Evolutionary conservation across 2,113 vertebrate genomes (phyloP).

Genomic region (Rana temporaria): DNA sequence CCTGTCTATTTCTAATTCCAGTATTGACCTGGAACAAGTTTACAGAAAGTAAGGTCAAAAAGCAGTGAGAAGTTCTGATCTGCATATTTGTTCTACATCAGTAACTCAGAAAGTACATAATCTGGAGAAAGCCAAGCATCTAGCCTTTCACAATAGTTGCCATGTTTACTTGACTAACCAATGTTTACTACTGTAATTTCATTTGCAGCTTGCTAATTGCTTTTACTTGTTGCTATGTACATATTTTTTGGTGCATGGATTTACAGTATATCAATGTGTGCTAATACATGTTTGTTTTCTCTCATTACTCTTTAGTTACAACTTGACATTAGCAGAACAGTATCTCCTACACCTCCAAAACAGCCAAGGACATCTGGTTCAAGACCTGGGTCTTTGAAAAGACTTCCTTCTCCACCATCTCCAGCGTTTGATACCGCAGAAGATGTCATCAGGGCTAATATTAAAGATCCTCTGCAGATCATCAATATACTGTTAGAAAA

Average conservation of each 20-base stretch:
- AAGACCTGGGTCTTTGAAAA: conserved; percentile 56
- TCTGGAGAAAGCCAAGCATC: no score
- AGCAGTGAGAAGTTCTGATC: no score
- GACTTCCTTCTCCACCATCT: conserved; percentile 38
- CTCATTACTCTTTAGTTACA: conserved; percentile 50
- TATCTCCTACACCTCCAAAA: conserved; percentile 64
- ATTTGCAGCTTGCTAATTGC: not conserved
- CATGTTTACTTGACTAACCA: no score
- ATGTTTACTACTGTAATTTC: not conserved
- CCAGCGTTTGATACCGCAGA: conserved; percentile 66
- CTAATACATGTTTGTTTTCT: not conserved
- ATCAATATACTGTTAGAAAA: conserved; percentile 72
- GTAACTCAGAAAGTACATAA: not conserved
- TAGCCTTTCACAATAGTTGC: no score
- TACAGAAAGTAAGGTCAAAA: no score
- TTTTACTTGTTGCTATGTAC: not conserved
- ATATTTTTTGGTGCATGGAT: not conserved
- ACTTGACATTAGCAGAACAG: conserved; percentile 38
- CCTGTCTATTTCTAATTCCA: no score
- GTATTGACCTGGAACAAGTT: no score
- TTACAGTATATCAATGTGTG: not conserved
- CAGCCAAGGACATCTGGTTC: conserved; percentile 55
- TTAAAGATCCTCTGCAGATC: conserved; percentile 72
- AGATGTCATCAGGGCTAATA: conserved; percentile 73
- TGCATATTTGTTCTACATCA: no score